Evolutionary conservation across 2,888 invertebrate genomes (phyloP).

Genomic region (Pemphredon lugubris): DNA sequence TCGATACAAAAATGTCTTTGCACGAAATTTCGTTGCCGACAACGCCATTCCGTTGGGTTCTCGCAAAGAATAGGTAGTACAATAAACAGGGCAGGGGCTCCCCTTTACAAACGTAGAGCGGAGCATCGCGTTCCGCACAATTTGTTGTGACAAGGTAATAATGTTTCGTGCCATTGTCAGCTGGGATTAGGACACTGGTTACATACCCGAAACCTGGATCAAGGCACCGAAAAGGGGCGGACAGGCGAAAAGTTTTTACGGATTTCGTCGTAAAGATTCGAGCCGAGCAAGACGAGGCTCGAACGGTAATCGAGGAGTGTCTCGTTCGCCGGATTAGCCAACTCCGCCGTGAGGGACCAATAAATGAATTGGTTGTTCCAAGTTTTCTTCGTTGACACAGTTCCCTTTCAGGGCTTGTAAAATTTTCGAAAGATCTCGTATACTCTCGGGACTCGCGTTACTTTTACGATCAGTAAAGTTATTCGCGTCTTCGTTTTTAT

Average conservation of each 20-base stretch:
- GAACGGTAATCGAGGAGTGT: not conserved
- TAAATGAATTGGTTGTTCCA: constrained; percentile 5
- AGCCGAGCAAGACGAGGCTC: not conserved
- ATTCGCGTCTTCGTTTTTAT: too few relatives aligned
- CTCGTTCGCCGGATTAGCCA: constrained; percentile 8
- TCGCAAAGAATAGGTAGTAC: constrained; percentile 9
- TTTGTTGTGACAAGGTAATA: constrained; percentile 70
- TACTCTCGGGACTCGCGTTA: too few relatives aligned
- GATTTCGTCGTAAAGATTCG: constrained; percentile 20
- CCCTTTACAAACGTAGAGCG: constrained; percentile 28
- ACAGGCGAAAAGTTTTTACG: constrained; percentile 17
- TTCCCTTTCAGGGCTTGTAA: not conserved
- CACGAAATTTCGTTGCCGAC: not conserved
- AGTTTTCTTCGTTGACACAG: not conserved
- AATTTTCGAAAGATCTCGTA: not conserved
- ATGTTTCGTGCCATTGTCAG: constrained; percentile 64
- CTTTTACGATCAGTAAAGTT: too few relatives aligned
- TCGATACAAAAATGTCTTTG: not conserved
- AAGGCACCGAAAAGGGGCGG: constrained; percentile 1
- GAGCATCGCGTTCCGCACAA: constrained; percentile 47
- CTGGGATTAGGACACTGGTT: constrained; percentile 56
- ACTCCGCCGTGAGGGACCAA: constrained; percentile 1
- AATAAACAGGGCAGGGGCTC: constrained; percentile 33
- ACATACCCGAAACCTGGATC: constrained; percentile 6
- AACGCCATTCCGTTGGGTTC: constrained; percentile 19